phyloP scores from a whole-genome alignment of 2,113 vertebrate genomes.

The Leucoraja erinaceus region DNA sequence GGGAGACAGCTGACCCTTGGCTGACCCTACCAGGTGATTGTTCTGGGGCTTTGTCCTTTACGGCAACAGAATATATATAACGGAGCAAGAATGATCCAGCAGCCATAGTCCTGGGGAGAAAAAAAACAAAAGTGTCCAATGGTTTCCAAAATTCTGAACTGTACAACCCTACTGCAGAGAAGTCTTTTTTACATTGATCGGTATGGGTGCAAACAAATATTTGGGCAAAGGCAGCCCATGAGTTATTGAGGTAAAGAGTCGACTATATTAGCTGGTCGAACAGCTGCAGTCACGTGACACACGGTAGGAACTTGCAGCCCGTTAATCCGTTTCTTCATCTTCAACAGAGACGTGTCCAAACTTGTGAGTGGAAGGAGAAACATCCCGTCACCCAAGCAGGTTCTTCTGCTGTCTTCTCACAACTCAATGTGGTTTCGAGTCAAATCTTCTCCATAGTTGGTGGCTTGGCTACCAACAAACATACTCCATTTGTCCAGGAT shows the following conservation, averaged over 20 bases:
- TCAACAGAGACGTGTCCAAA: not conserved
- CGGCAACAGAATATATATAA: not conserved
- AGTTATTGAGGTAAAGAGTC: constrained; percentile 37
- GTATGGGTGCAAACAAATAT: constrained; percentile 37
- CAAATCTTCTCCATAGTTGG: constrained; percentile 95
- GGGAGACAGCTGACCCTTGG: not conserved
- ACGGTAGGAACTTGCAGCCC: constrained; percentile 23
- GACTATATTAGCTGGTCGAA: constrained; percentile 40
- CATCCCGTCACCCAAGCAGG: no score
- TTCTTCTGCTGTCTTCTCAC: constrained; percentile 53
- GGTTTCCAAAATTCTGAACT: not conserved
- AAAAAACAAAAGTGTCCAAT: not conserved
- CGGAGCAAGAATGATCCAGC: not conserved
- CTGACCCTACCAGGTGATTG: not conserved
- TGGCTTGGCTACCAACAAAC: constrained; percentile 97
- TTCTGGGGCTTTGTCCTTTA: not conserved
- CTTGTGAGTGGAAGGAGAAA: not conserved
- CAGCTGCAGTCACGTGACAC: constrained; percentile 39
- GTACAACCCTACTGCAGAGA: not conserved
- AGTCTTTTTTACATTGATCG: constrained; percentile 13
- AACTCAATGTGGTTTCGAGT: constrained; percentile 89
- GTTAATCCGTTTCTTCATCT: not conserved
- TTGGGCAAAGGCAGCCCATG: constrained; percentile 28
- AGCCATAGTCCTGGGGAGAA: not conserved
- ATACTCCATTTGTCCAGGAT: constrained; percentile 96